Base-by-base conservation (phyloP, 2,888 invertebrate species). In the Pogonocherus hispidulus region DNA sequence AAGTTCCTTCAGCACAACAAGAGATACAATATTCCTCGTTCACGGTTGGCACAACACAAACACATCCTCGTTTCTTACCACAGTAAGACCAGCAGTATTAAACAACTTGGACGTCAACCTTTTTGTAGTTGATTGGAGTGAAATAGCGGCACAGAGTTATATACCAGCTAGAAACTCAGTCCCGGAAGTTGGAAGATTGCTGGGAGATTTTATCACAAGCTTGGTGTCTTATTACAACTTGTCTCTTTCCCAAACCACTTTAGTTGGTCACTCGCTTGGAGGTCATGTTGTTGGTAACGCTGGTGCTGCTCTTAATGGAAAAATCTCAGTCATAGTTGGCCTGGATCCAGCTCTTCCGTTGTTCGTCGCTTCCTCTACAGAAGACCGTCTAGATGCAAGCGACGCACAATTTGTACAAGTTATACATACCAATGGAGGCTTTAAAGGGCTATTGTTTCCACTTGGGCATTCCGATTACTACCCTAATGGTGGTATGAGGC, bases 401-500 rank as follows among this genome's bases (percentile, higher is more conserved):
- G 84, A 84, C 70, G 85, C 80, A 0, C 64, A 78, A 37, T 81
- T 81, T 62, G 84, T 85, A 0, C 81, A 85, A 52, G 73, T 82
- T 3, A 82, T 86, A 35, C 85, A 85, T 66, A 84, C 85, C 3
- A 76, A 73, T 32, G 76, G 68, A n/a, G 63, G 68, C 11, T 18
- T 64, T 11, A 64, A 77, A 2, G 79, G 79, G 6, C 72, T 74
- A 47, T 44, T 32, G 6, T 60, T 51, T 3, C 63, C 80, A 8
- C 72, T 84, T 47, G 85, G 85, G 9, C 76, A 83, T 65, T 77
- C 79, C n/a, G 85, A 85, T 74, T 84, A 79, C 66, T 84, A 71
- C 65, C 84, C 84, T 5, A 85, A 85, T 73, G 84, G 83, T 16
- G 85, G 84, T 11, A 37, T 14, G 6, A 64, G 19, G 3, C 85